Evolutionary conservation across 2,113 vertebrate genomes (phyloP).

Genomic region (Dipodomys spectabilis): DNA sequence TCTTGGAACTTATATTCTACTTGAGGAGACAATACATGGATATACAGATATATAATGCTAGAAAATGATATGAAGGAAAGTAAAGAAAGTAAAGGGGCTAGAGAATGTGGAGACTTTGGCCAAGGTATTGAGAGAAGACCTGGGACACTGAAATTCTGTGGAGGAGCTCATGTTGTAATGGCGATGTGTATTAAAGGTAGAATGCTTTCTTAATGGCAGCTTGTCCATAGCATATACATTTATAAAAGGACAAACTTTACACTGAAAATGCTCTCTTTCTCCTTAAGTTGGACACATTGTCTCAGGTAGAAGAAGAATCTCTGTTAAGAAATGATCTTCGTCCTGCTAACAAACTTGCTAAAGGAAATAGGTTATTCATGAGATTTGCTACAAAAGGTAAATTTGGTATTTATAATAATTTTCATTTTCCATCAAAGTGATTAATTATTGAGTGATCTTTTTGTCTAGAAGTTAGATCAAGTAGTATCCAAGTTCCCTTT

Average conservation of each 20-base stretch:
- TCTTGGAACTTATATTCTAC: conserved; percentile 35
- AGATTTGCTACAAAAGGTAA: conserved; percentile 96
- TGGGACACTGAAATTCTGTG: background rate
- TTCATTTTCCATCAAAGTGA: conserved; percentile 55
- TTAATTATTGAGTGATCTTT: conserved; percentile 40
- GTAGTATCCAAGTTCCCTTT: conserved; percentile 29
- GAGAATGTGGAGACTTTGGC: conserved; percentile 13
- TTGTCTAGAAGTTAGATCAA: conserved; percentile 39
- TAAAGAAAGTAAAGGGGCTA: background rate
- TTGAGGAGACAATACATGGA: background rate
- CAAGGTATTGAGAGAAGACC: background rate
- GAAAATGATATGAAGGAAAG: background rate
- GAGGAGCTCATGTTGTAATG: background rate
- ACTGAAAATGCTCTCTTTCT: conserved; percentile 78
- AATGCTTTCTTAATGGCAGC: background rate
- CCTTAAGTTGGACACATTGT: conserved; percentile 90
- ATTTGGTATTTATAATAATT: conserved; percentile 41
- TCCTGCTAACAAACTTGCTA: conserved; percentile 92
- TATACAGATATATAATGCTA: background rate
- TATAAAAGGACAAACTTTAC: conserved; percentile 55
- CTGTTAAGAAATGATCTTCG: conserved; percentile 95
- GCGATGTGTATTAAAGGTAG: background rate
- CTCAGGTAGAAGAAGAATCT: conserved; percentile 92
- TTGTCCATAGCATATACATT: conserved; percentile 37
- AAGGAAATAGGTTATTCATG: conserved; percentile 95